These are phyloP conservation scores for Dolichomitus sp. DNA, from an alignment of 2,888 invertebrate genomes.

Conservation along the genomic window DNA sequence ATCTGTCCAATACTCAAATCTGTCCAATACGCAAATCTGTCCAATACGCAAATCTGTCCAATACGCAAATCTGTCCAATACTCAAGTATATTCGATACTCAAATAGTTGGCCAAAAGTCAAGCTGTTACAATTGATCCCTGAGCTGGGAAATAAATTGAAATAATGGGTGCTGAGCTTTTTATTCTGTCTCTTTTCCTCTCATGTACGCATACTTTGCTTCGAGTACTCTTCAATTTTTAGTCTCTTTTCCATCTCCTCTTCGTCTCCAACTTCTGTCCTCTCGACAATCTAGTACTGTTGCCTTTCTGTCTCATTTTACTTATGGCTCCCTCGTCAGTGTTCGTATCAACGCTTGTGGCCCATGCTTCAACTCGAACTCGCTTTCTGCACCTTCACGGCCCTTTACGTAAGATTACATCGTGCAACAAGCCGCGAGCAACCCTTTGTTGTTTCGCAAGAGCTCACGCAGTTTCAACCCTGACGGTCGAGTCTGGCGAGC, in stretches of 20 bases:
- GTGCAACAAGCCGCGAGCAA: slow-evolving; percentile 75
- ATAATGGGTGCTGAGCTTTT: not conserved
- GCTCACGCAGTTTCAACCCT: slow-evolving; percentile 58
- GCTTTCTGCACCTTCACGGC: slow-evolving; percentile 29
- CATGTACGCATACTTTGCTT: not conserved
- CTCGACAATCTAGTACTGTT: not conserved
- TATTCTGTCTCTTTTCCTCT: not conserved
- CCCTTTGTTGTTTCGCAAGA: slow-evolving; percentile 78
- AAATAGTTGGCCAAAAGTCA: too few relatives aligned
- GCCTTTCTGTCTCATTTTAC: slow-evolving; percentile 4
- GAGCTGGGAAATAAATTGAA: not conserved
- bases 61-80: too few relatives aligned
- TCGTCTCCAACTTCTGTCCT: not conserved
- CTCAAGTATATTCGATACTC: too few relatives aligned
- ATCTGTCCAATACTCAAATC: too few relatives aligned
- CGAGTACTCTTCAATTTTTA: slow-evolving; percentile 12
- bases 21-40: too few relatives aligned
- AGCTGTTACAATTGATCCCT: too few relatives aligned
- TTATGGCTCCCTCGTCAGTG: slow-evolving; percentile 11
- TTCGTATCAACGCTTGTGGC: not conserved
- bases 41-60: too few relatives aligned
- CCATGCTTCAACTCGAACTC: slow-evolving; percentile 30
- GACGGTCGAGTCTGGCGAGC: slow-evolving; percentile 49
- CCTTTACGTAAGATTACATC: slow-evolving; percentile 75
- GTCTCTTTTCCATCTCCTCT: not conserved